Evolutionary conservation across 2,888 invertebrate species (phyloP), one percentile per base, ranked within the genome.

Genomic region (Ophion slaviceki): DNA sequence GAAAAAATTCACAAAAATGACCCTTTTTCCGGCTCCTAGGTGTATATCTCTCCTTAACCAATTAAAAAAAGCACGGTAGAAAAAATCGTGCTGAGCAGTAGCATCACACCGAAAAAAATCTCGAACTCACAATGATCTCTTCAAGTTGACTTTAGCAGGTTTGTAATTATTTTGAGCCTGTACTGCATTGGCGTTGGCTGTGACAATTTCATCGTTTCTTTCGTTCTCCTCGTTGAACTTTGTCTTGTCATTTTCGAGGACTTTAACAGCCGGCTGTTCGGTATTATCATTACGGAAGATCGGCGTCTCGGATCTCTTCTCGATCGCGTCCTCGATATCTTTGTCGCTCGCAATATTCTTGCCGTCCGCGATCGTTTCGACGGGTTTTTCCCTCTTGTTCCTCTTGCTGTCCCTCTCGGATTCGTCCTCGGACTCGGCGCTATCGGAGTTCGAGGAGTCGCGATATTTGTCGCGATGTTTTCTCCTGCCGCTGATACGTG

Each of bases 111-210:
- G 66, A 53, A 70, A 79, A 68, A 57, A 59, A 71, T 28, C 11
- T 61, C n/a, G 80, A 84, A 89, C 94, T 94, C 88, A 94, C 94
- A 94, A 94, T 80, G 94, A 92, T 90, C 94, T 91, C 70, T 93
- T 94, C 80, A 94, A 90, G 87, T 93, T 93, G 67, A 94, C 92
- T 91, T 94, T 94, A 5, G 91, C 89, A 47, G 94, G 92, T 87
- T 93, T 93, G 5, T 89, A 89, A 86, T 84, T 81, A 72, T 85
- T 80, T 75, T 87, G 88, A 40, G 87, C 62, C 45, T 61, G 84
- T 71, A 81, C 78, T 72, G 80, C 36, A 8, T 45, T 88, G 66
- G 66, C 57, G 61, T 66, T 66, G 59, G 80, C 7, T 17, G 64
- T 45, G 72, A 61, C 71, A 80, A 72, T 61, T 45, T 86, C 82